Evolutionary conservation across 2,888 invertebrate genomes (phyloP).

Genomic region (Formica aserva): DNA sequence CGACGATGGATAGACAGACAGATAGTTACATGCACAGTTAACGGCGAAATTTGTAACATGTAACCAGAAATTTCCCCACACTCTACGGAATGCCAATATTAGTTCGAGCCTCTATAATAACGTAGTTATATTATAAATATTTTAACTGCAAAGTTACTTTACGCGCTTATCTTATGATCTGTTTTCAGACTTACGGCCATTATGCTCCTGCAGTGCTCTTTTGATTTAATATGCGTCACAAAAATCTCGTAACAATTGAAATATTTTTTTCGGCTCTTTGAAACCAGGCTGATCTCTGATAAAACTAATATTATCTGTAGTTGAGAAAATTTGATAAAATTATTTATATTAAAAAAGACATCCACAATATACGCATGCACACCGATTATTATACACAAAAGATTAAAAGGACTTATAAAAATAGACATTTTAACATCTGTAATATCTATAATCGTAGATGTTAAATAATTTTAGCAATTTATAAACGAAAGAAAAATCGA

Average conservation of each 20-base stretch:
- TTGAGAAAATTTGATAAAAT: not conserved
- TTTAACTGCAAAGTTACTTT: not conserved
- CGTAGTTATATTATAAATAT: slow-evolving; percentile 12
- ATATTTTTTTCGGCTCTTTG: not conserved
- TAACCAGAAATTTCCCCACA: not conserved
- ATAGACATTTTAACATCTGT: not conserved
- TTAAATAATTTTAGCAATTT: not conserved
- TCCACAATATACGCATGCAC: not conserved
- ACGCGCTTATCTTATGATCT: not conserved
- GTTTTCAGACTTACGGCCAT: not conserved
- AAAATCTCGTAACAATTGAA: not conserved
- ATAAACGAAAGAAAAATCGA: not conserved
- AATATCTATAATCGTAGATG: not conserved
- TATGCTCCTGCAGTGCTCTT: not conserved
- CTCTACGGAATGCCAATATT: slow-evolving; percentile 23
- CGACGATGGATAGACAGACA: slow-evolving; percentile 52
- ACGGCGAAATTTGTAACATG: not conserved
- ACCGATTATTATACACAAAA: not conserved
- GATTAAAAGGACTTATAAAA: not conserved
- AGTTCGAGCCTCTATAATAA: not conserved
- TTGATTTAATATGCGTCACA: not conserved
- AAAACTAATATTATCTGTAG: not conserved
- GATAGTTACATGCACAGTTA: slow-evolving; percentile 11
- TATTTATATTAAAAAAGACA: no score
- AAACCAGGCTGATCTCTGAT: not conserved